Percentiles rank a stretch among this genome's conserved stretches.
Evolutionary conservation across 2,888 invertebrate species (phyloP).

Genomic region (Chamaedrilus cognettii): DNA sequence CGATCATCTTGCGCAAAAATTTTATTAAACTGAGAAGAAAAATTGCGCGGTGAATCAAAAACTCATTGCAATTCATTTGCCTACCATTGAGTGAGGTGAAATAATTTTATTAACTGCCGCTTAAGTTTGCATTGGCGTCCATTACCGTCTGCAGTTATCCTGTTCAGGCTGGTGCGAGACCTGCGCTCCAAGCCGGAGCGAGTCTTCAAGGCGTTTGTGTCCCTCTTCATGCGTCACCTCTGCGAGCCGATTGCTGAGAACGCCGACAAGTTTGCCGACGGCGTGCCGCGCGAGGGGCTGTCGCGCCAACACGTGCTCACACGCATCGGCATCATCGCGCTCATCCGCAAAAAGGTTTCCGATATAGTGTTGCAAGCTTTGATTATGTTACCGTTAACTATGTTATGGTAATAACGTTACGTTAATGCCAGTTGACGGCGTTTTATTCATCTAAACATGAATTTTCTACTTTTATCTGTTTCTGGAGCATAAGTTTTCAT

Average conservation of each 20-base stretch:
- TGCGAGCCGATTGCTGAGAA: constrained; percentile 39
- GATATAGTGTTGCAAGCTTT: not conserved
- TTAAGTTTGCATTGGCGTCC: too few relatives aligned
- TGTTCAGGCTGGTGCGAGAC: constrained; percentile 38
- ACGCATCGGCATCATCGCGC: constrained; percentile 95
- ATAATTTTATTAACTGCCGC: too few relatives aligned
- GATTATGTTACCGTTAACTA: not conserved
- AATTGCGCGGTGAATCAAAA: too few relatives aligned
- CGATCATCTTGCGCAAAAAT: too few relatives aligned
- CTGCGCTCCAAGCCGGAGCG: constrained; percentile 37
- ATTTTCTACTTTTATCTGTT: too few relatives aligned
- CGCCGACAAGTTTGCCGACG: constrained; percentile 39
- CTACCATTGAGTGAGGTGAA: too few relatives aligned
- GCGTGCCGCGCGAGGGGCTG: constrained; percentile 72
- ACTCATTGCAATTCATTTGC: too few relatives aligned
- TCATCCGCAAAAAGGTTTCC: constrained; percentile 85
- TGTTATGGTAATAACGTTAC: not conserved
- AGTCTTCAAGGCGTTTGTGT: constrained; percentile 65
- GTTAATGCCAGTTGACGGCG: too few relatives aligned
- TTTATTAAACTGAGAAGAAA: too few relatives aligned
- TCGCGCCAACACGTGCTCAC: constrained; percentile 95
- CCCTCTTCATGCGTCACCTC: constrained; percentile 42
- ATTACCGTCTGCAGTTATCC: constrained; percentile 3
- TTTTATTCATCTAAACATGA: too few relatives aligned
- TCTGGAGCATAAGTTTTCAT: not conserved